Percentiles rank a stretch among this genome's conserved stretches.
Conservation (phyloP, 2,797 vertebrate species). For the Helarctos malayanus region DNA sequence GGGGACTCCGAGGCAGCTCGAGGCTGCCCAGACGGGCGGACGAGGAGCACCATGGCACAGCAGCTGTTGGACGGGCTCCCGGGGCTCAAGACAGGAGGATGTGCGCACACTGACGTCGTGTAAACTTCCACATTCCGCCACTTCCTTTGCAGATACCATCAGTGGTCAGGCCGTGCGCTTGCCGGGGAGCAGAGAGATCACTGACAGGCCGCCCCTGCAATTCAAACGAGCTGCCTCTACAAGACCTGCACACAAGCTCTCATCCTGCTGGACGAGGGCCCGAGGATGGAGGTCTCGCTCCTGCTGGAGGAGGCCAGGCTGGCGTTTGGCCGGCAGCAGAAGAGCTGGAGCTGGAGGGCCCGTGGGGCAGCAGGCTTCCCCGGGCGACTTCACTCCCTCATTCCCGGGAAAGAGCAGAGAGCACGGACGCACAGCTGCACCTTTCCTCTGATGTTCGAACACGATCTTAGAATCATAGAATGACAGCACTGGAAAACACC, state of each 20-base stretch:
- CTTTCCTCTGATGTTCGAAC: not conserved
- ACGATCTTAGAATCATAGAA: not conserved
- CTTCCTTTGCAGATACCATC: conserved; percentile 85
- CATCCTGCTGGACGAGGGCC: not conserved
- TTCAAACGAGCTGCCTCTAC: conserved; percentile 54
- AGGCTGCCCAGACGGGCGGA: not conserved
- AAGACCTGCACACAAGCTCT: conserved; percentile 22
- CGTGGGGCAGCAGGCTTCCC: not conserved
- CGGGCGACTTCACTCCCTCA: not conserved
- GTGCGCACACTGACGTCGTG: conserved; percentile 45
- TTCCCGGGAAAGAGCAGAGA: not conserved
- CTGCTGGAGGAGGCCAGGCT: not conserved
- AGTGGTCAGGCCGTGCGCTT: not conserved
- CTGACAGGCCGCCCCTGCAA: conserved; percentile 34
- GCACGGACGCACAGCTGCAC: not conserved
- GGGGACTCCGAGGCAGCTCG: not conserved
- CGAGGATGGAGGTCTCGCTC: not conserved
- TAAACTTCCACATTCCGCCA: conserved; percentile 83
- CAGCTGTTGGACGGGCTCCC: conserved; percentile 66
- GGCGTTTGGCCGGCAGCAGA: not conserved
- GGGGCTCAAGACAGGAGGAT: conserved; percentile 15
- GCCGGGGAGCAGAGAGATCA: not conserved
- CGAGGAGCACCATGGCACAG: conserved; percentile 33
- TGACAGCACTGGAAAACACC: not conserved
- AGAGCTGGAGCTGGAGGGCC: not conserved